Base-by-base conservation (phyloP, 2,888 invertebrate species). In the Drosophila pseudotakahashii region DNA sequence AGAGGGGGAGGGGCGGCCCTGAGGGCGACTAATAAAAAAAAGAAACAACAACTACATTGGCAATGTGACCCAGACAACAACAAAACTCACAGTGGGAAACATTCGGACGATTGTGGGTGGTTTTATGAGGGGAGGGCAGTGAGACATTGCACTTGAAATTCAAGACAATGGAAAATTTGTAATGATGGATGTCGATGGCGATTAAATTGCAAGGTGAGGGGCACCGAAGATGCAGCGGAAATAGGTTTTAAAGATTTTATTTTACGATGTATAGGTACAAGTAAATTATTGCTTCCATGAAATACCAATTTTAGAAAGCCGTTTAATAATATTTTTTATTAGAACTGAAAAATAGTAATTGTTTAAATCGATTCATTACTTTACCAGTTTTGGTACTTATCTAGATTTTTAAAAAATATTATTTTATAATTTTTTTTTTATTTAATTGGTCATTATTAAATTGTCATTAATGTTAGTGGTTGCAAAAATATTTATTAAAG, bases 91-190 rank as follows among this genome's bases (percentile, higher is more conserved):
- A 52, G 72, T 84, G 77, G 79, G 85, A 86, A 77, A 67, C 19
- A 61, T 9, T 37, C 11, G 41, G n/a, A 11, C 11, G 48, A 0
- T 55, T 67, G 69, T 61, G 72, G 61, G 62, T 71, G 69, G 51
- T 16, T 54, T 3, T 9, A 14, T 19, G 32, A 7, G 23, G 16
- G 45, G 39, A 13, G 19, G 44, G 52, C 42, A 42, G 52, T 44
- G 60, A 78, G 78, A 69, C 77, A 70, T 62, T 63, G 69, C 67
- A 79, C 77, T 84, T 77, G 73, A 76, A 74, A 58, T 30, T 16
- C 39, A 55, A 60, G 50, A 86, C 78, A 86, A 86, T 82, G 66
- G 59, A 73, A 55, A 54, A 41, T 48, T 48, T 61, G 62, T 51
- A 44, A 44, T 50, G 39, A 54, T 72, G 44, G 45, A 48, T 50